Evolutionary conservation across 1,140 invertebrate genomes (phyloP).

Genomic region (Drosophila arawakana): DNA sequence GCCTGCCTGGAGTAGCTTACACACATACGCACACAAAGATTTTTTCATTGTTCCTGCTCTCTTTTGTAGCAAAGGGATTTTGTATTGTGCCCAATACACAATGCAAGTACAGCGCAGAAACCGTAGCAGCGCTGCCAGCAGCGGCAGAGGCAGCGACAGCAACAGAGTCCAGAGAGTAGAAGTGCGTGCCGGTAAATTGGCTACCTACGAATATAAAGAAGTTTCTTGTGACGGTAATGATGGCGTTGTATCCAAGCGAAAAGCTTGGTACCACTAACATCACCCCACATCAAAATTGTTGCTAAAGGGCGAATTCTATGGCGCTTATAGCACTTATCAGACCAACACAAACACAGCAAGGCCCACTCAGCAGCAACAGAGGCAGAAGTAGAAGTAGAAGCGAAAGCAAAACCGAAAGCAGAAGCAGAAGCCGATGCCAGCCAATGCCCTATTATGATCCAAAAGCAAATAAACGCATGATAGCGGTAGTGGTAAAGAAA

Average conservation of each 20-base stretch:
- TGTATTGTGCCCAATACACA: conserved; percentile 65
- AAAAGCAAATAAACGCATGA: conserved; percentile 70
- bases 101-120: conserved; percentile 44
- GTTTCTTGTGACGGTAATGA: conserved; percentile 38
- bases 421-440: conserved; percentile 67
- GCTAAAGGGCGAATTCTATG: conserved; percentile 36
- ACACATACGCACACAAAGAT: conserved; percentile 7
- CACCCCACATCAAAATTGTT: conserved; percentile 19
- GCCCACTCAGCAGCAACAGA: conserved; percentile 57
- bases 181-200: conserved; percentile 69
- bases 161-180: conserved; percentile 32
- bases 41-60: conserved; percentile 62
- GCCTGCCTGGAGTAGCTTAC: conserved; percentile 36
- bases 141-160: neutral
- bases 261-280: conserved; percentile 40
- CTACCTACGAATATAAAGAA: conserved; percentile 54
- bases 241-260: conserved; percentile 36
- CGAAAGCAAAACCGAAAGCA: too few relatives aligned
- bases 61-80: conserved; percentile 53
- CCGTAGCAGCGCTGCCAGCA: conserved; percentile 6
- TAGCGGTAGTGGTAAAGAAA: neutral
- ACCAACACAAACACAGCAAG: conserved; percentile 34
- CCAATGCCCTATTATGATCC: conserved; percentile 76
- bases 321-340: conserved; percentile 71
- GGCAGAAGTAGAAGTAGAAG: too few relatives aligned